Percentiles rank a stretch among this genome's conserved stretches.
Conservation (phyloP, 2,888 invertebrate genomes). For the Strigamia maritima region DNA sequence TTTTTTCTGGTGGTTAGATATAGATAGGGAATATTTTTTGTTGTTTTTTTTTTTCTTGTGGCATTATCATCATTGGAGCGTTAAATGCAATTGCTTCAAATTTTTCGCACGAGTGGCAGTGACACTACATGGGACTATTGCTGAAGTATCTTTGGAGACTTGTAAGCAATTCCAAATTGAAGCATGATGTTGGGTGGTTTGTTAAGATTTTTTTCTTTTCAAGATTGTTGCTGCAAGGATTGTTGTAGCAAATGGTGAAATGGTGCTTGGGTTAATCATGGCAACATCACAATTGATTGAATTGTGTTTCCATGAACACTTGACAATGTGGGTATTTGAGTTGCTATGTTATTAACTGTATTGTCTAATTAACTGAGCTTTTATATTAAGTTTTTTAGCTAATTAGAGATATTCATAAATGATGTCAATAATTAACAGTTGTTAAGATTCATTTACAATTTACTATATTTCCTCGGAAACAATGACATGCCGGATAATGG, state of each 20-base stretch:
- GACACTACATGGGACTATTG: neutral
- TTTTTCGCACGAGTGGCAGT: conserved; percentile 1
- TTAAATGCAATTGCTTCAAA: conserved; percentile 23
- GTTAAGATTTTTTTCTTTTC: neutral
- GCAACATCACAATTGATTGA: too few relatives aligned
- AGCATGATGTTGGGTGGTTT: neutral
- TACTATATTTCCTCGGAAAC: too few relatives aligned
- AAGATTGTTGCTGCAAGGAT: neutral
- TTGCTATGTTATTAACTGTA: too few relatives aligned
- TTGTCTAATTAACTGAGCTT: too few relatives aligned
- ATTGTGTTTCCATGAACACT: too few relatives aligned
- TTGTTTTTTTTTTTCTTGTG: neutral
- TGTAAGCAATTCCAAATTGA: neutral
- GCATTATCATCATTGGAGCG: conserved; percentile 5
- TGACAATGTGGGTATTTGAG: too few relatives aligned
- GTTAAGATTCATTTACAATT: too few relatives aligned
- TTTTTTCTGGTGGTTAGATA: neutral
- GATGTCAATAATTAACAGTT: too few relatives aligned
- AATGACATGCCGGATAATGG: too few relatives aligned
- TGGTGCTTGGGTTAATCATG: neutral
- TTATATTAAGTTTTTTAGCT: too few relatives aligned
- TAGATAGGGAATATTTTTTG: neutral
- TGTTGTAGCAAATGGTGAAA: neutral
- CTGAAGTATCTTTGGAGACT: neutral
- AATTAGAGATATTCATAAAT: too few relatives aligned